Evolutionary conservation across 1,140 invertebrate genomes (phyloP), one percentile per base, ranked within the genome.

Genomic region (Teleopsis dalmanni): DNA sequence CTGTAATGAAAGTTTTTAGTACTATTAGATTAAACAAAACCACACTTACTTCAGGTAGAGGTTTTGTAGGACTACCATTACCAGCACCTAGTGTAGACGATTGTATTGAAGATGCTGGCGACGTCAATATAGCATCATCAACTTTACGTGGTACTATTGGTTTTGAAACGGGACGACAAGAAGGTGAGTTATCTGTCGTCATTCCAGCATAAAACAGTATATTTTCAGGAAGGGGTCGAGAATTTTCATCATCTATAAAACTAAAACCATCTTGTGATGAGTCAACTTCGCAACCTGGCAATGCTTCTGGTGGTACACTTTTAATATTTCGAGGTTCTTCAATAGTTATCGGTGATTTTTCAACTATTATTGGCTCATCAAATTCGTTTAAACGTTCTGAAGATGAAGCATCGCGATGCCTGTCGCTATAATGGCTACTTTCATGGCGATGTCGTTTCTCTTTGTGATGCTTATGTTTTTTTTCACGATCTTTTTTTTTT

Each of bases 391-490:
- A 52, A 6, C 42, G 52, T 11, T 54, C 44, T 19, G 51, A 56
- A 4, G 47, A 59, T 51, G 49, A 52, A 3, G 45, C 23, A 7
- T 59, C 37, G 1, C 33, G 58, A 53, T 50, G 48, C 3, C 52
- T 33, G 21, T 44, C 52, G 14, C 47, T 65, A n/a, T n/a, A n/a
- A n/a, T n/a, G n/a, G n/a, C n/a, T n/a, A n/a, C n/a, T n/a, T n/a
- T n/a, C n/a, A n/a, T n/a, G n/a, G 16, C 60, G 56, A 34, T 66
- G 66, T 0, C 65, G 59, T 27, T 47, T 51, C 31, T 87, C 86
- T 56, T 86, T 83, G 61, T 85, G 82, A 66, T 87, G 83, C 44
- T 85, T 83, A 51, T 85, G 81, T 34, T 81, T 75, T 53, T 82
- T 83, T 48, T 81, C 78, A 16, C 77, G 73, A 55, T 81, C 77